Evolutionary conservation across 2,113 vertebrate species (phyloP), one percentile per base, ranked within the genome.

Genomic region (Corythornis vintsioides): DNA sequence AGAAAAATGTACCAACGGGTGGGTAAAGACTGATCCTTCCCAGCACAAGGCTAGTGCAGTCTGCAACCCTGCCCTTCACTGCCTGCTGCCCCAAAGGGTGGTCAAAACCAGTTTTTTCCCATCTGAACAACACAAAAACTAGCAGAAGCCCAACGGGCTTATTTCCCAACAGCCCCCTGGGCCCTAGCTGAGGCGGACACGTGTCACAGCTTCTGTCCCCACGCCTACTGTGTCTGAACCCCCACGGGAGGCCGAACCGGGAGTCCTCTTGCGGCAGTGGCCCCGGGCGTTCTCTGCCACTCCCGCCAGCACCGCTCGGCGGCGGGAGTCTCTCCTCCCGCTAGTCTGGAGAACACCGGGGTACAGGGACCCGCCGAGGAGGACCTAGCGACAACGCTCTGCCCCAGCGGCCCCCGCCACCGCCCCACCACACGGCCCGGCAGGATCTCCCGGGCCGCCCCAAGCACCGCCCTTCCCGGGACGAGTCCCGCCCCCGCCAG

Each of bases 101-200:
- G 47, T 63, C 43, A 43, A 52, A 26, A 45, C 19, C 11, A 31
- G 13, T 17, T 59, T 22, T 29, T 22, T 29, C 26, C 20, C 48
- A 18, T 52, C 53, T 28, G 7, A 7, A 3, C 2, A n/a, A 64
- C 5, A 18, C 3, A 55, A 78, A 71, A 10, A 5, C 6, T 7
- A 35, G 11, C 31, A 33, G 29, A 42, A 43, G 21, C 8, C 8
- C 56, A 29, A 33, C 25, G 16, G 29, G 11, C 31, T 15, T 5
- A 9, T 3, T 57, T 13, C 24, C 33, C 6, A 10, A 3, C 0
- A 16, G 10, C 31, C 10, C 33, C 29, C 1, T 13, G 31, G 15
- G 40, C 13, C 3, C 11, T 3, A 2, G 4, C 4, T 22, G 1
- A 10, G 67, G 11, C 1, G 15, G 21, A 38, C 18, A 2, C 0